A percentile compares a stretch with the other conserved stretches of the same genome.
Evolutionary conservation across 2,113 vertebrate species (phyloP).

Genomic region (Indicator indicator): DNA sequence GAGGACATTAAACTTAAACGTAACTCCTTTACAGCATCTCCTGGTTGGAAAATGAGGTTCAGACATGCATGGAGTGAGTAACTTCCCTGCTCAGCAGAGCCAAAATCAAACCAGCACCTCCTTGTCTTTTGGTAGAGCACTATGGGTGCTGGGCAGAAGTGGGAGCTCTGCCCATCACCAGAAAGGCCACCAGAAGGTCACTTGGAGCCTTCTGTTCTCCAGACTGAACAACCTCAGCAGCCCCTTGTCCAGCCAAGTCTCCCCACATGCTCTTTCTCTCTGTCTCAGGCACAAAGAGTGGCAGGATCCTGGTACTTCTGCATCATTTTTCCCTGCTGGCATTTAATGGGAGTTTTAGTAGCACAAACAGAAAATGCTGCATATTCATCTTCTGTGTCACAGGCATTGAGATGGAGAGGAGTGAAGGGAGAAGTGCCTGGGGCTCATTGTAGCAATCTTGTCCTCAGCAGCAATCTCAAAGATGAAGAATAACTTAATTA

Average conservation of each 20-base stretch:
- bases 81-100: neutral
- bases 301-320: slow-evolving; percentile 2
- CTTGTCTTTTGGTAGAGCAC: neutral
- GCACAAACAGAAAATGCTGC: slow-evolving; percentile 50
- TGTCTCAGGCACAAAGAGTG: neutral
- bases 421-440: neutral
- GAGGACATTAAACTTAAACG: neutral
- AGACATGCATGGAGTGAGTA: no score
- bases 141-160: rapidly evolving
- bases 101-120: neutral
- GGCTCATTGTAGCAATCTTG: slow-evolving; percentile 36
- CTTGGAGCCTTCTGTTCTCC: no score
- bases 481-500: slow-evolving; percentile 67
- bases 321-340: slow-evolving; percentile 24
- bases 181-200: no score
- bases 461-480: neutral
- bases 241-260: neutral
- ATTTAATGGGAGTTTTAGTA: slow-evolving; percentile 54
- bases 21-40: neutral
- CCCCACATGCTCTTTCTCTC: neutral
- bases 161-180: neutral
- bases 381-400: slow-evolving; percentile 49
- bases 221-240: neutral
- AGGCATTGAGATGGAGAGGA: slow-evolving; percentile 37
- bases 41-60: neutral